phyloP scores from a whole-genome alignment of 2,888 invertebrate genomes.

The Apotomis betuletana region DNA sequence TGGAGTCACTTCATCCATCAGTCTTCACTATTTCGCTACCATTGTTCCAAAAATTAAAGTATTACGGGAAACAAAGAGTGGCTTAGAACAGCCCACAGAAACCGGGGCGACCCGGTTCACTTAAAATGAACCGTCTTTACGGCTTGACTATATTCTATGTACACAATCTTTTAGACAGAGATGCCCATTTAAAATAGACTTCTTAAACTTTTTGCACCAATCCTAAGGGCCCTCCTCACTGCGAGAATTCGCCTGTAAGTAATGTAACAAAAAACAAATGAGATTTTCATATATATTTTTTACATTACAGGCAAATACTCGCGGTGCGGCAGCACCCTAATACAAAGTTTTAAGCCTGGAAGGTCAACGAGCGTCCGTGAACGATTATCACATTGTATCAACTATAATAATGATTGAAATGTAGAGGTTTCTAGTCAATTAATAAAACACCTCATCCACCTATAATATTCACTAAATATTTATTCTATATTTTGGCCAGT shows the following conservation, averaged over 20 bases:
- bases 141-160: constrained; percentile 16
- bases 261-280: too few species aligned
- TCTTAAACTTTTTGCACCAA: constrained; percentile 18
- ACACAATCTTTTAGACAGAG: constrained; percentile 29
- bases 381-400: constrained; percentile 37
- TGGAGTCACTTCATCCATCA: constrained; percentile 58
- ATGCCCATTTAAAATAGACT: constrained; percentile 34
- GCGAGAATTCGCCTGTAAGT: too few species aligned
- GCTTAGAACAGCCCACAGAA: constrained; percentile 35
- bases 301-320: too few species aligned
- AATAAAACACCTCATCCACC: constrained; percentile 14
- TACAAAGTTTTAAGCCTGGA: background rate
- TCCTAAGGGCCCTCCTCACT: background rate
- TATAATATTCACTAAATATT: constrained; percentile 39
- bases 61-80: constrained; percentile 20
- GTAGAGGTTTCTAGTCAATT: constrained; percentile 24
- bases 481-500: constrained; percentile 61
- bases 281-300: too few species aligned
- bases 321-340: too few species aligned
- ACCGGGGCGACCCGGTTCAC: constrained; percentile 27
- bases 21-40: constrained; percentile 69
- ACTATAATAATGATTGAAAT: constrained; percentile 38
- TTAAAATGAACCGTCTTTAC: constrained; percentile 32
- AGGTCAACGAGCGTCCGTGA: constrained; percentile 1
- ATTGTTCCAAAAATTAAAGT: constrained; percentile 43